phyloP scores from a whole-genome alignment of 1,140 invertebrate genomes.

The Anastrepha obliqua region DNA sequence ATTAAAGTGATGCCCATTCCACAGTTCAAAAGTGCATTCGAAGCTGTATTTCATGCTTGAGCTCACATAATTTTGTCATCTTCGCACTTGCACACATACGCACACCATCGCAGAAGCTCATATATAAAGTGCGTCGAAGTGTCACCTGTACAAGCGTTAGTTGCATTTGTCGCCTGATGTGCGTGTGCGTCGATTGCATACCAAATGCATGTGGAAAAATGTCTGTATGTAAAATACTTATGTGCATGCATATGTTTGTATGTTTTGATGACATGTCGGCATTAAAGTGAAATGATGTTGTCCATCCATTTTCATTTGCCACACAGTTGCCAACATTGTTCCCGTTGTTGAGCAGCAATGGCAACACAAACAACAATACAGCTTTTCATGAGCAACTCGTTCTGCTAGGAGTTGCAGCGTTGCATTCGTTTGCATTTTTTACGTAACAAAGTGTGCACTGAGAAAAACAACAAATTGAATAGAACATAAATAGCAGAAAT shows the following conservation, averaged over 20 bases:
- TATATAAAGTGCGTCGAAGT: not conserved
- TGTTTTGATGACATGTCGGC: conserved; percentile 28
- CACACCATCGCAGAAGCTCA: not conserved
- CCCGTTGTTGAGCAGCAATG: conserved; percentile 25
- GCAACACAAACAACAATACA: not conserved
- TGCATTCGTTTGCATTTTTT: conserved; percentile 30
- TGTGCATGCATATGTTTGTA: not conserved
- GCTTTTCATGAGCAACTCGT: conserved; percentile 1
- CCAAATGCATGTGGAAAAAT: not conserved
- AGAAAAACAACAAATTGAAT: not conserved
- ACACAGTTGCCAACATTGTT: conserved; percentile 40
- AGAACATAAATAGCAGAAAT: too few species aligned
- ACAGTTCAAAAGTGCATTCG: conserved; percentile 27
- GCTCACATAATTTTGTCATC: not conserved
- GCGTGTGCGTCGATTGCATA: not conserved
- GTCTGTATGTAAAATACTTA: not conserved
- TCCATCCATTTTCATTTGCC: conserved; percentile 51
- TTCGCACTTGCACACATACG: not conserved
- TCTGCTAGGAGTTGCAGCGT: conserved; percentile 2
- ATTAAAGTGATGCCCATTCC: not conserved
- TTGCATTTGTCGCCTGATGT: not conserved
- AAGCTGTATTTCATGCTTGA: conserved; percentile 42
- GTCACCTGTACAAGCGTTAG: conserved; percentile 22
- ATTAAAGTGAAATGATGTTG: conserved; percentile 47
- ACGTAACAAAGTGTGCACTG: not conserved